A percentile compares a stretch with the other conserved stretches of the same genome.
phyloP scores from a whole-genome alignment of 2,888 invertebrate species.

The Hirtodrosophila cameraria region DNA sequence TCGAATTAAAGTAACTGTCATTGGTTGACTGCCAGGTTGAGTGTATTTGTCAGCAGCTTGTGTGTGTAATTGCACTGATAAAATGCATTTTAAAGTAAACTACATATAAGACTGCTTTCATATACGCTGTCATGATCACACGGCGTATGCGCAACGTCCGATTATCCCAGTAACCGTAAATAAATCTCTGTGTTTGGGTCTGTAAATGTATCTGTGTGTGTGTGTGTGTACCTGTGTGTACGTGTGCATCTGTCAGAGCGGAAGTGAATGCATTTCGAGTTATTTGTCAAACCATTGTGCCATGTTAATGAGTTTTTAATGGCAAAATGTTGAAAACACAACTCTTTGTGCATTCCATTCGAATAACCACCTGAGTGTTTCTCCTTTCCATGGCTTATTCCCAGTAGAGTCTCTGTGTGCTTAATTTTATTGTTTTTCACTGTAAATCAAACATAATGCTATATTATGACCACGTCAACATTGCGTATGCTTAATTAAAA shows the following conservation, averaged over 20 bases:
- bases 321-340: conserved; percentile 67
- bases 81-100: conserved; percentile 61
- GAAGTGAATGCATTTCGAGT: conserved; percentile 65
- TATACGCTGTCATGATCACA: conserved; percentile 40
- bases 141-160: conserved; percentile 44
- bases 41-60: conserved; percentile 51
- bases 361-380: conserved; percentile 40
- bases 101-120: conserved; percentile 37
- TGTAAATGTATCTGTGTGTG: background rate
- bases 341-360: conserved; percentile 56
- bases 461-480: conserved; percentile 56
- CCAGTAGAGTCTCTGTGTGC: conserved; percentile 5
- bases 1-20: conserved; percentile 58
- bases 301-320: conserved; percentile 75
- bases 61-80: conserved; percentile 65
- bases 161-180: background rate
- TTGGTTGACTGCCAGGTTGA: conserved; percentile 26
- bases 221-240: background rate
- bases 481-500: conserved; percentile 72
- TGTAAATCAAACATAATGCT: conserved; percentile 72
- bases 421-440: conserved; percentile 66
- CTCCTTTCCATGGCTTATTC: background rate
- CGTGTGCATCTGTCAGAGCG: conserved; percentile 24
- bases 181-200: background rate
- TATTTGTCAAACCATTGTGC: conserved; percentile 75